These are phyloP conservation scores for Amphipyra tragopoginis DNA, from an alignment of 2,888 invertebrate species.

Conservation along the genomic window DNA sequence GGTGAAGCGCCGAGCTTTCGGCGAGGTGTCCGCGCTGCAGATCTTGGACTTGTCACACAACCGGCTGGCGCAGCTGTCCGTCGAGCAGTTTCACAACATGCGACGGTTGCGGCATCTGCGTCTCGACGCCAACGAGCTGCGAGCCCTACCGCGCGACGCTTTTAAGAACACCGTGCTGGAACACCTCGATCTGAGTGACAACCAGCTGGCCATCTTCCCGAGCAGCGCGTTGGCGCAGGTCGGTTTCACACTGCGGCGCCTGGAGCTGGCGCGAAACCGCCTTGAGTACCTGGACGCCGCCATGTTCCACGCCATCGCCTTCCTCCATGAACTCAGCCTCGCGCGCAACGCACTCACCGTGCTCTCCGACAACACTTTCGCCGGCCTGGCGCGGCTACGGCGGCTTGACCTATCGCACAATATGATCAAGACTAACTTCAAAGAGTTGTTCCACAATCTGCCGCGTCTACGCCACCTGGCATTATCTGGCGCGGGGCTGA, in stretches of 20 bases:
- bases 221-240: slow-evolving; percentile 93
- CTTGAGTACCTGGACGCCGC: slow-evolving; percentile 95
- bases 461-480: slow-evolving; percentile 92
- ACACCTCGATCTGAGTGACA: slow-evolving; percentile 93
- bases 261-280: slow-evolving; percentile 93
- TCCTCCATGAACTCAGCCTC: slow-evolving; percentile 92
- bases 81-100: slow-evolving; percentile 86
- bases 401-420: slow-evolving; percentile 94
- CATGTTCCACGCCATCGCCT: slow-evolving; percentile 92
- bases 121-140: slow-evolving; percentile 91
- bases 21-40: slow-evolving; percentile 73
- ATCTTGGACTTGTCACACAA: slow-evolving; percentile 74
- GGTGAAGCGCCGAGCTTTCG: slow-evolving; percentile 92
- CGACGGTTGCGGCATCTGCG: slow-evolving; percentile 92
- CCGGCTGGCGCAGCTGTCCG: slow-evolving; percentile 65
- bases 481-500: slow-evolving; percentile 92
- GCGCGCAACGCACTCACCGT: slow-evolving; percentile 94
- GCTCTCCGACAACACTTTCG: slow-evolving; percentile 95
- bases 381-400: slow-evolving; percentile 92
- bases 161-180: slow-evolving; percentile 93
- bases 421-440: slow-evolving; percentile 93
- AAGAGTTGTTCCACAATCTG: slow-evolving; percentile 94
- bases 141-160: slow-evolving; percentile 92
- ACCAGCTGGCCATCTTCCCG: slow-evolving; percentile 93
- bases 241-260: slow-evolving; percentile 93